Evolutionary conservation across 2,888 invertebrate genomes (phyloP), one percentile per base, ranked within the genome.

Genomic region (Bimastos eiseni): DNA sequence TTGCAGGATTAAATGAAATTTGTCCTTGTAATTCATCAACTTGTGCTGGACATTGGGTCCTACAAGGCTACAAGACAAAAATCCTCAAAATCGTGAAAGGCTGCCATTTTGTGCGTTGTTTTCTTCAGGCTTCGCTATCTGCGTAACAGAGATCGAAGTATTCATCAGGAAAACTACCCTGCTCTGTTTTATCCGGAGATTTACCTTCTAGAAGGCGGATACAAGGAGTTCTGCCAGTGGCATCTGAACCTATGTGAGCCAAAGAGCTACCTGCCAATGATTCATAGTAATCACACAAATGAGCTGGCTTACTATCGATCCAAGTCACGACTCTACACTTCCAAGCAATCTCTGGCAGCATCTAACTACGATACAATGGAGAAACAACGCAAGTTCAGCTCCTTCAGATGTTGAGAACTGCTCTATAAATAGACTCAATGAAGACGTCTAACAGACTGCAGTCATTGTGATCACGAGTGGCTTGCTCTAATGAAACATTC

Each of bases 141-240:
- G 90, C 96, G 99, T 11, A 97, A 97, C 89, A 95, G 96, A 44
- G 99, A 99, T 95, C 96, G 99, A 0, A 96, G 96, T n/a, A 95
- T 96, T 84, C 98, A 99, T 95, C 96, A 96, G 92, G 97, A 97
- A 90, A 96, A 96, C 92, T 99, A 98, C 95, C 99, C 99, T 0
- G 96, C 96, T 0, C 96, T 99, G 0, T 96, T 97, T 94, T 98
- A 97, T 96, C 99, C 99, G 0, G 99, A 99, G 95, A 96, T 98
- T 5, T 99, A 99, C 95, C 96, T 99, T 2, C 96, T 99, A 37
- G 97, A 98, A 94, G 98, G 98, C 1, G 98, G 98, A 83, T 98
- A 98, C 95, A 97, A 97, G 94, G 96, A 96, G 44, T 98, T 99
- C 96, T 98, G 96, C 95, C 96, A 96, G 93, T 95, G 90, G 41